A percentile compares a stretch with the other conserved stretches of the same genome.
Conservation (phyloP, 2,888 invertebrate genomes). For the Drosophila pegasa region DNA sequence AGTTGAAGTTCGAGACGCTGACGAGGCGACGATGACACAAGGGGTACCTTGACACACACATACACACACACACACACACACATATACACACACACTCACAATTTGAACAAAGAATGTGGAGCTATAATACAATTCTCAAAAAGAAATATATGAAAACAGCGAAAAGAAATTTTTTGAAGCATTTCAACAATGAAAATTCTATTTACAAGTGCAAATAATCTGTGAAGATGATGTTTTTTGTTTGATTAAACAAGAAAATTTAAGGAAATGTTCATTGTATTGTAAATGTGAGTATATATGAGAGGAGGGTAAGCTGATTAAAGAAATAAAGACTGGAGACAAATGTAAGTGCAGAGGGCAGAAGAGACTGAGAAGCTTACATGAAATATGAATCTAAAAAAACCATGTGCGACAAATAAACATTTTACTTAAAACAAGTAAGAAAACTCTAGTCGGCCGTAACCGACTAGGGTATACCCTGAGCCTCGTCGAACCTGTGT, state of each 20-base stretch:
- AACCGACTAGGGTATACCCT: too few species aligned
- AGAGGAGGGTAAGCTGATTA: neutral
- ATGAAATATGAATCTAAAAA: neutral
- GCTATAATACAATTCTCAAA: constrained; percentile 1
- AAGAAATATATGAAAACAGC: constrained; percentile 10
- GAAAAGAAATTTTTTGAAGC: constrained; percentile 17
- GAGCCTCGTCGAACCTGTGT: too few species aligned
- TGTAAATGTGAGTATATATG: neutral
- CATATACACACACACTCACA: neutral
- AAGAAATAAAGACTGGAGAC: neutral
- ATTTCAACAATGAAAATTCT: constrained; percentile 35
- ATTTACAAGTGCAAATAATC: constrained; percentile 26
- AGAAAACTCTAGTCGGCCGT: too few species aligned
- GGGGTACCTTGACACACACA: constrained; percentile 1
- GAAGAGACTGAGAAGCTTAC: neutral
- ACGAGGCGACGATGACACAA: constrained; percentile 42
- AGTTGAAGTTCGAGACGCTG: constrained; percentile 35
- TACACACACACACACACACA: neutral
- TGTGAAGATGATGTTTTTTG: neutral
- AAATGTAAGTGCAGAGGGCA: too few species aligned
- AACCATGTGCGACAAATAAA: too few species aligned
- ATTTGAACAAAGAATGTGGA: constrained; percentile 9
- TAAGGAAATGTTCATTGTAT: neutral
- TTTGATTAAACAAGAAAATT: neutral
- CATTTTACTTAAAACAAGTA: too few species aligned